Evolutionary conservation across 1,140 invertebrate species (phyloP).

Genomic region (Streblospio benedicti): DNA sequence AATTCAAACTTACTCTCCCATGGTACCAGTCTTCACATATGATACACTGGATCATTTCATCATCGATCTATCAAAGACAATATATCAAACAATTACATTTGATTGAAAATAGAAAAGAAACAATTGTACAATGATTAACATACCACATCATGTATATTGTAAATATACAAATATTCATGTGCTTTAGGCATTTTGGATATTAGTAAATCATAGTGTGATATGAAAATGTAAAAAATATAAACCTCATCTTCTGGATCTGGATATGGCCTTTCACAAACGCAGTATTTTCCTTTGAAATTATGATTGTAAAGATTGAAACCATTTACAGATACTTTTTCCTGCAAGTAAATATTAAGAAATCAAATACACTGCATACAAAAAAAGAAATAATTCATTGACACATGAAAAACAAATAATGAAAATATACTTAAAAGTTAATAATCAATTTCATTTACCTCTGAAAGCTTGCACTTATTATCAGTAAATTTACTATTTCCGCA

Average conservation of each 20-base stretch:
- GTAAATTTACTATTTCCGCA: slow-evolving; percentile 86
- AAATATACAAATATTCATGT: background rate
- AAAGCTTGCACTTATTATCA: slow-evolving; percentile 61
- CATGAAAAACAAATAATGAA: background rate
- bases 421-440: slow-evolving; percentile 6
- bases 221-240: slow-evolving; percentile 7
- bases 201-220: background rate
- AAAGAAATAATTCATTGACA: background rate
- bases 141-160: background rate
- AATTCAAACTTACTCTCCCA: slow-evolving; percentile 50
- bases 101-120: background rate
- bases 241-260: slow-evolving; percentile 75
- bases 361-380: background rate
- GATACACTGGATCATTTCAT: slow-evolving; percentile 93
- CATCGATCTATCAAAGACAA: slow-evolving; percentile 50
- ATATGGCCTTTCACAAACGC: slow-evolving; percentile 85
- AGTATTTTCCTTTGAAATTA: slow-evolving; percentile 89
- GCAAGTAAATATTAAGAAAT: slow-evolving; percentile 3
- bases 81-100: slow-evolving; percentile 9
- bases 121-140: background rate
- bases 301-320: slow-evolving; percentile 42
- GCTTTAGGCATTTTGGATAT: background rate
- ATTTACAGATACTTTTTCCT: slow-evolving; percentile 36
- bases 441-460: slow-evolving; percentile 50
- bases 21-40: slow-evolving; percentile 99